Percentiles rank a stretch among this genome's conserved stretches.
These are phyloP conservation scores for Lordiphosa collinella DNA, from an alignment of 1,140 invertebrate genomes.

Conservation along the genomic window DNA sequence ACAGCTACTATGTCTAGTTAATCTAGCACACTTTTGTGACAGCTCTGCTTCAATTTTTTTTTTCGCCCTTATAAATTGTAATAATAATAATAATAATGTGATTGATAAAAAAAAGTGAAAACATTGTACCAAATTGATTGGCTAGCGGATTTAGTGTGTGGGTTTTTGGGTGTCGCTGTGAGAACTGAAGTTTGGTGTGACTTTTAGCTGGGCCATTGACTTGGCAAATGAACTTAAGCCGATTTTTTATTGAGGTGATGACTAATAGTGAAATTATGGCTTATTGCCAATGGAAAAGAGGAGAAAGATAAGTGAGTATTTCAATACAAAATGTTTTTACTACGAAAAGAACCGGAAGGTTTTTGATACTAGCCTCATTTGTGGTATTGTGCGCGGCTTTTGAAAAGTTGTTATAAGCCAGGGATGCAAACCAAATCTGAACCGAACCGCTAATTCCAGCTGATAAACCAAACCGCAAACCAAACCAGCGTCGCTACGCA, in stretches of 20 bases:
- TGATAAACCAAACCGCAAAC: too few species aligned
- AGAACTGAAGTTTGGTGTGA: constrained; percentile 21
- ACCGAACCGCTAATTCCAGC: too few species aligned
- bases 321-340: too few species aligned
- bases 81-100: constrained; percentile 30
- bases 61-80: constrained; percentile 26
- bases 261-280: background rate
- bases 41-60: constrained; percentile 48
- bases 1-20: constrained; percentile 1
- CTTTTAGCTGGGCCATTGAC: constrained; percentile 9
- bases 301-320: too few species aligned
- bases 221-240: constrained; percentile 24
- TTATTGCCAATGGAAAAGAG: too few species aligned
- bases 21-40: background rate
- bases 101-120: constrained; percentile 48
- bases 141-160: constrained; percentile 4
- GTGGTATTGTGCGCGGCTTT: too few species aligned
- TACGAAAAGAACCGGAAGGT: too few species aligned
- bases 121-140: too few species aligned
- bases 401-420: too few species aligned
- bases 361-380: too few species aligned
- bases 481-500: too few species aligned
- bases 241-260: constrained; percentile 20
- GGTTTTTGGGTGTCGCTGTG: constrained; percentile 4
- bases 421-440: too few species aligned